A percentile compares a stretch with the other conserved stretches of the same genome.
These are phyloP conservation scores for Caenorhabditis virilis DNA, from an alignment of 2,888 invertebrate genomes.

Conservation along the genomic window DNA sequence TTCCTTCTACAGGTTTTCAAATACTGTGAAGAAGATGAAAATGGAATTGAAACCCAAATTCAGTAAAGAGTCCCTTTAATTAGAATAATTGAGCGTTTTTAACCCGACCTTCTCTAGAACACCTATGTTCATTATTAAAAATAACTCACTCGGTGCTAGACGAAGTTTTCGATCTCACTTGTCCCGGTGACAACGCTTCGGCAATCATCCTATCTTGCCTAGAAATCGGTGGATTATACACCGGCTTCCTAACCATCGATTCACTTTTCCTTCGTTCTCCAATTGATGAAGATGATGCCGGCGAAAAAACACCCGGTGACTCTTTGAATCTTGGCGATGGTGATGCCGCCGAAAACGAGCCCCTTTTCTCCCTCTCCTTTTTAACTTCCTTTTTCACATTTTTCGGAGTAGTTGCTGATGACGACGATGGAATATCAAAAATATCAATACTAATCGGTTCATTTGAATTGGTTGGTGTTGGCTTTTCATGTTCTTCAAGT, in stretches of 20 bases:
- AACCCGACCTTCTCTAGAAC: too few relatives aligned
- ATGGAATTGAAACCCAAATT: too few relatives aligned
- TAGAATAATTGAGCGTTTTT: too few relatives aligned
- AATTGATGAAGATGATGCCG: neutral
- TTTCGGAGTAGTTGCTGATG: conserved; percentile 1
- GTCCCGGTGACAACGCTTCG: conserved; percentile 5
- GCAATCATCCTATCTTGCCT: conserved; percentile 34
- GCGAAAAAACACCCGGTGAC: neutral
- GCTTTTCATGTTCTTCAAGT: conserved; percentile 1
- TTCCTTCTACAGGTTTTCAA: too few relatives aligned
- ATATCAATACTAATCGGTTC: conserved; percentile 27
- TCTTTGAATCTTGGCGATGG: neutral
- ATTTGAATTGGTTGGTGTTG: neutral
- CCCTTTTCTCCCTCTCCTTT: neutral
- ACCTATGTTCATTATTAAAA: too few relatives aligned
- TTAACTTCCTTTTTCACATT: conserved; percentile 1
- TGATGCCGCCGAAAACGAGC: neutral
- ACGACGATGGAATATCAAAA: conserved; percentile 8
- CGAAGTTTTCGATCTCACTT: conserved; percentile 10
- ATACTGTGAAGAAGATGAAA: too few relatives aligned
- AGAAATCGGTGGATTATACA: conserved; percentile 19
- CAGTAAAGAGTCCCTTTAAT: too few relatives aligned
- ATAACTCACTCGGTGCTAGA: conserved; percentile 26
- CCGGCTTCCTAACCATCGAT: conserved; percentile 3
- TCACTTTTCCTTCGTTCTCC: conserved; percentile 7